Conservation (phyloP, 1,140 invertebrate species). For the Grapholita molesta region DNA sequence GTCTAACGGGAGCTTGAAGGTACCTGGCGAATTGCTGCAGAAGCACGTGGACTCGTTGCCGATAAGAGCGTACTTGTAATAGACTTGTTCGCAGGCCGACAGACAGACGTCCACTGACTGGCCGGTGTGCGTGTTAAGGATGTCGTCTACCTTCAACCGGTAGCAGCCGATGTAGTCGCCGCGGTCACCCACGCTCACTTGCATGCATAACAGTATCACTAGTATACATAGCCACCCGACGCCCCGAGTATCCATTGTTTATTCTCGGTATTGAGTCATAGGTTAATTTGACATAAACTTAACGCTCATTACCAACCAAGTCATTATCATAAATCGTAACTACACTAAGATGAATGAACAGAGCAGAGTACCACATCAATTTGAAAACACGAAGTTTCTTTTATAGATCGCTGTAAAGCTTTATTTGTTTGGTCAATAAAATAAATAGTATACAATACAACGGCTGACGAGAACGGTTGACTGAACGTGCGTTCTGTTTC, state of each 20-base stretch:
- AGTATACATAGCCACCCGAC: slow-evolving; percentile 25
- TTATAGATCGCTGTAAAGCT: not conserved
- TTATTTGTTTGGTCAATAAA: slow-evolving; percentile 13
- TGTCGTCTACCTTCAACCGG: slow-evolving; percentile 43
- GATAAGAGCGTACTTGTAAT: slow-evolving; percentile 67
- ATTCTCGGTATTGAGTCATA: slow-evolving; percentile 46
- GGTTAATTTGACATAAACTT: slow-evolving; percentile 23
- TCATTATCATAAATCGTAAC: not conserved
- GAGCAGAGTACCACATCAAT: not conserved
- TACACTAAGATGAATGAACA: not conserved
- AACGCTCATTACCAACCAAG: not conserved
- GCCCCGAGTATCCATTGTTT: slow-evolving; percentile 52
- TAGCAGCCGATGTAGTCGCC: slow-evolving; percentile 68
- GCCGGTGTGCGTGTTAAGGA: slow-evolving; percentile 65
- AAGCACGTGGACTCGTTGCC: slow-evolving; percentile 70
- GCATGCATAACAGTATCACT: slow-evolving; percentile 29
- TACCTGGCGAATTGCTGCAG: slow-evolving; percentile 61
- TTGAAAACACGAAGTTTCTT: not conserved
- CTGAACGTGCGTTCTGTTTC: not conserved
- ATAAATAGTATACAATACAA: not conserved
- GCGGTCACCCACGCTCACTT: slow-evolving; percentile 38
- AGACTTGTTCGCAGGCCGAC: slow-evolving; percentile 67
- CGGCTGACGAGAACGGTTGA: not conserved
- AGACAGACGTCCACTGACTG: slow-evolving; percentile 69
- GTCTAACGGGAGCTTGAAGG: slow-evolving; percentile 45